Percentiles rank a stretch among this genome's conserved stretches.
Conservation (phyloP, 2,888 invertebrate species). For the Ommatoiulus sabulosus region DNA sequence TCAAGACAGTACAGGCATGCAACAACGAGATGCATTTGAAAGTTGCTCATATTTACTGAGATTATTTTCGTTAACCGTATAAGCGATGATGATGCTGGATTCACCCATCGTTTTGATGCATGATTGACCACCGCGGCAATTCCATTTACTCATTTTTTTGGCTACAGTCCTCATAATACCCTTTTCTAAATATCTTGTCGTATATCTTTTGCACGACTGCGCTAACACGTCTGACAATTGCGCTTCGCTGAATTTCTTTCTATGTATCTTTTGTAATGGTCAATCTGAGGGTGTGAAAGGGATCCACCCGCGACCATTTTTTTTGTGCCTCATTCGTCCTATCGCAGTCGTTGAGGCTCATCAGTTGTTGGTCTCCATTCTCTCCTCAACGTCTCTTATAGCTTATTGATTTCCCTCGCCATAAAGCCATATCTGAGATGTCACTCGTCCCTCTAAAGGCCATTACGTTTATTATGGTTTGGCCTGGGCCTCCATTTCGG, state of each 20-base stretch:
- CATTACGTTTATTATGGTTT: background rate
- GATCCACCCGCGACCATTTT: background rate
- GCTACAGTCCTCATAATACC: background rate
- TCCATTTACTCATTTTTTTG: background rate
- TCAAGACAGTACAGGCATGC: too few species aligned
- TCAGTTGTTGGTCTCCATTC: slow-evolving; percentile 1
- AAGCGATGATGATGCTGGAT: background rate
- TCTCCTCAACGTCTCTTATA: background rate
- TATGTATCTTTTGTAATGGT: slow-evolving; percentile 1
- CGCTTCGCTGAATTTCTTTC: background rate
- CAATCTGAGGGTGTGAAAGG: background rate
- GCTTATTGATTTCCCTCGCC: slow-evolving; percentile 1
- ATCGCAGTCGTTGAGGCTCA: background rate
- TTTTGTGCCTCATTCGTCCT: background rate
- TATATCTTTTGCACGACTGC: background rate
- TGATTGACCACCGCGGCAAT: background rate
- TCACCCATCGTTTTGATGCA: background rate
- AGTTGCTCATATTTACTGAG: background rate
- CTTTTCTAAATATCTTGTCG: slow-evolving; percentile 1
- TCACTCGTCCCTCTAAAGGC: slow-evolving; percentile 1
- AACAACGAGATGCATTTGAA: too few species aligned
- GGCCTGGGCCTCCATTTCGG: background rate
- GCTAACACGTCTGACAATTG: background rate
- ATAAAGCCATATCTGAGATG: slow-evolving; percentile 1
- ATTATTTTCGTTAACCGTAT: background rate